Base-by-base conservation (phyloP, 2,888 invertebrate genomes). In the Pristionchus mayeri region DNA sequence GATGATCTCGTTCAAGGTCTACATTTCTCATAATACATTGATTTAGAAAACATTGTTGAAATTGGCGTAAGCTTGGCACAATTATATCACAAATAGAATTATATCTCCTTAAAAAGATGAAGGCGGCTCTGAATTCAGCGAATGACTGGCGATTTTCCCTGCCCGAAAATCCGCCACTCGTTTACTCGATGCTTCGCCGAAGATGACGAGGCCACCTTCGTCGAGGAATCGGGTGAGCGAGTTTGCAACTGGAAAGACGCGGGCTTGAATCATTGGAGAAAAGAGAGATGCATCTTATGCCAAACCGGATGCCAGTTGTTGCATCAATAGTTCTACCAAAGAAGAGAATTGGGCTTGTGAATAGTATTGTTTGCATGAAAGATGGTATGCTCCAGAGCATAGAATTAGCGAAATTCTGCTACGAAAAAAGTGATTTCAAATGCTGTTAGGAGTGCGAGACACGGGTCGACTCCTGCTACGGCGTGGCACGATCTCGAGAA, bases 161-260 rank as follows among this genome's bases (percentile, higher is more conserved):
- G 94, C 40, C 94, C 94, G 0, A 94, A 94, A 95, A 96, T 97
- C 3, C 95, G 99, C 60, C 99, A 99, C 93, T 98, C 98, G 90
- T 99, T 99, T 93, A 98, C 99, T 96, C 95, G 98, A 11, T 98
- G 98, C 93, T 99, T 99, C 93, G 96, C 97, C 0, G 96, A 96
- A 84, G 96, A 96, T 93, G 94, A 44, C n/a, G 80, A 80, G 37
- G 57, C 37, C 16, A 80, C 54, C 6, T 40, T 40, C 16, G 57
- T 80, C 7, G 57, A 54, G 21, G 80, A 80, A 18, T 40, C 37
- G 21, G 52, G 80, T 80, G 40, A 60, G n/a, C 60, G 27, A 27
- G 18, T n/a, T 7, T 60, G 6, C 18, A 24, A 60, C 9, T 60
- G 6, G 6, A 11, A 24, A 60, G 6, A 60, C n/a, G n/a, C n/a